Base-by-base conservation (phyloP, 2,113 vertebrate species). In the Nothobranchius furzeri region DNA sequence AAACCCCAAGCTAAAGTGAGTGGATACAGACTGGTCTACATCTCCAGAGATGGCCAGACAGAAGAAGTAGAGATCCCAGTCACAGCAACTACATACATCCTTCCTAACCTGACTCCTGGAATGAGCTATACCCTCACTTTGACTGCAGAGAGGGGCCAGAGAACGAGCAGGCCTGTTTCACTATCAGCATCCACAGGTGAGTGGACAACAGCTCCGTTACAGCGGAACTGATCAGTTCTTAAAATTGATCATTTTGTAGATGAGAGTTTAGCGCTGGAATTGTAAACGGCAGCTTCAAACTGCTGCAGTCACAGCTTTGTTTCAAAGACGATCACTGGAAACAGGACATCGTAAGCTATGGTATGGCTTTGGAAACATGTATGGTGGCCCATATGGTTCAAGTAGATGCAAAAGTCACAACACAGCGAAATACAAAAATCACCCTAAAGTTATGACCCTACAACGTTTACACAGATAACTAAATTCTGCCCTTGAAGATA, bases 1-100 rank as follows among this genome's bases (percentile, higher is more conserved):
- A 90, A 89, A 15, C 97, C 97, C 0, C 68, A 83, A 65, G 95
- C 96, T 75, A 96, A 95, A 78, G 92, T 98, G 15, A 89, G 94
- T 37, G 85, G 68, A n/a, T 99, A 99, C 71, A 92, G 89, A 55
- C 94, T 99, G 15, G 72, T 36, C 7, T 94, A 92, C 6, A 12
- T 77, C 2, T 70, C 81, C 0, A 52, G 86, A 1, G 83, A 89
- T 0, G 94, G 95, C 1, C 83, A 11, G 57, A 73, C 45, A 0
- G 71, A 76, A 0, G 95, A 96, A 67, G 20, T 88, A 14, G 91
- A 92, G 67, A 84, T 98, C 54, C 94, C 94, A 0, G 90, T 85
- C 59, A 82, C 93, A 3, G 89, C 82, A 8, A 94, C 90, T 0
- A 91, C 91, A 9, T 75, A 92, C 4, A 64, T 91, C 54, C 55